Base-by-base conservation (phyloP, 2,113 vertebrate species). In the Hyperopisus bebe region DNA sequence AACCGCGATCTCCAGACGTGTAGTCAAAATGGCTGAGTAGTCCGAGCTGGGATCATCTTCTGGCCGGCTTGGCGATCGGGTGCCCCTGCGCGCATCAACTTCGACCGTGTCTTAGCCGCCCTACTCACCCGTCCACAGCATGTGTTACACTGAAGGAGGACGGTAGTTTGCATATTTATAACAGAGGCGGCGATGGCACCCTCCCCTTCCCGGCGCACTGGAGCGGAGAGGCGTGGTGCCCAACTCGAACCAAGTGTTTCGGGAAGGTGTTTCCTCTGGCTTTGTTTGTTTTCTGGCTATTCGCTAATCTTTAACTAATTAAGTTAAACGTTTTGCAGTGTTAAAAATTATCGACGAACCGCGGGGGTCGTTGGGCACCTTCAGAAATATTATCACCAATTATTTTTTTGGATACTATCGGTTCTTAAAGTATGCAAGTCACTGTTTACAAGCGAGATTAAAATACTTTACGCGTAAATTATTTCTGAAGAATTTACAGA, bases 131-230 rank as follows among this genome's bases (percentile, higher is more conserved):
- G 39, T 42, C 62, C n/a, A 31, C 48, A 51, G 35, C 70, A 87
- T 80, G 85, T 74, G 31, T 85, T 87, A 66, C 21, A 50, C 85
- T 90, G 89, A 21, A 19, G 87, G 24, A 55, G 50, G 19, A 62
- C 91, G 91, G 91, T 90, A 90, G 94, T 95, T 91, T 96, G 91
- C 94, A 94, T 92, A 95, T 97, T 97, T 98, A 98, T 97, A 96
- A 21, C 0, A 86, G 1, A 74, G 90, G 91, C 17, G 24, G 88
- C 24, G 13, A 88, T 21, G 93, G 90, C 95, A 92, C 96, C 92
- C 94, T 96, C 47, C 47, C 90, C 47, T 0, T 39, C 55, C 7
- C 6, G 31, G 1, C 0, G 96, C 93, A 17, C 74, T 0, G 5
- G 88, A 46, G 84, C 89, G 90, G 91, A 91, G 89, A 70, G 90